phyloP scores from a whole-genome alignment of 2,797 vertebrate genomes.

The Eupleurogrammus muticus region DNA sequence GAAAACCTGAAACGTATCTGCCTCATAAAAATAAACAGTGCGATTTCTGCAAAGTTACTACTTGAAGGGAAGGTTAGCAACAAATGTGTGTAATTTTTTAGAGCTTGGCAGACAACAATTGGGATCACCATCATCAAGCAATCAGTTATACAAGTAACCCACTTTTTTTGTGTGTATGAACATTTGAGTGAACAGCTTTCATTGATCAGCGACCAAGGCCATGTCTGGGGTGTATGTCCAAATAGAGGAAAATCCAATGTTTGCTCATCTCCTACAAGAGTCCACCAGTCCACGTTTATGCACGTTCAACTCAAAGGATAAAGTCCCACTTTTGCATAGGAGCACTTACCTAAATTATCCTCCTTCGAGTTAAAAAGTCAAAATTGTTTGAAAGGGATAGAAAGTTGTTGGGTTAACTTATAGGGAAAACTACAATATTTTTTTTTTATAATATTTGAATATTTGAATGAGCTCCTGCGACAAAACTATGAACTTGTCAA shows the following conservation, averaged over 20 bases:
- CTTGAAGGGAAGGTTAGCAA: background rate
- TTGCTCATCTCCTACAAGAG: slow-evolving; percentile 63
- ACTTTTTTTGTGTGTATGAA: slow-evolving; percentile 5
- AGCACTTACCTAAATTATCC: slow-evolving; percentile 2
- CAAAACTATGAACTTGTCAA: background rate
- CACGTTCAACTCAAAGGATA: slow-evolving; percentile 60
- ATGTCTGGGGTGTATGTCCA: slow-evolving; percentile 63
- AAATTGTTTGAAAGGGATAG: background rate
- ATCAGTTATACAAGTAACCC: background rate
- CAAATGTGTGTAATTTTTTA: background rate
- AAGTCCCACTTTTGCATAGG: slow-evolving; percentile 58
- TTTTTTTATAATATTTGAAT: background rate
- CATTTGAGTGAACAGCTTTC: slow-evolving; percentile 28
- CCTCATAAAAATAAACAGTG: background rate
- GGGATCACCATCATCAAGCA: background rate
- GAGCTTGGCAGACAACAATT: slow-evolving; percentile 1
- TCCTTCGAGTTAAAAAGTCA: background rate
- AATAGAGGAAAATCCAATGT: slow-evolving; percentile 55
- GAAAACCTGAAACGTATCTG: background rate
- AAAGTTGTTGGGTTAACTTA: slow-evolving; percentile 1
- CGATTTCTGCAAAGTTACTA: background rate
- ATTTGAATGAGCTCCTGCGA: background rate
- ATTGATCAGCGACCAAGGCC: slow-evolving; percentile 73
- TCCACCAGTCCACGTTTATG: slow-evolving; percentile 68
- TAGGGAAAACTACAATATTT: background rate